A percentile compares a stretch with the other conserved stretches of the same genome.
Conservation (phyloP, 2,888 invertebrate genomes). For the Agonopterix subpropinquella region DNA sequence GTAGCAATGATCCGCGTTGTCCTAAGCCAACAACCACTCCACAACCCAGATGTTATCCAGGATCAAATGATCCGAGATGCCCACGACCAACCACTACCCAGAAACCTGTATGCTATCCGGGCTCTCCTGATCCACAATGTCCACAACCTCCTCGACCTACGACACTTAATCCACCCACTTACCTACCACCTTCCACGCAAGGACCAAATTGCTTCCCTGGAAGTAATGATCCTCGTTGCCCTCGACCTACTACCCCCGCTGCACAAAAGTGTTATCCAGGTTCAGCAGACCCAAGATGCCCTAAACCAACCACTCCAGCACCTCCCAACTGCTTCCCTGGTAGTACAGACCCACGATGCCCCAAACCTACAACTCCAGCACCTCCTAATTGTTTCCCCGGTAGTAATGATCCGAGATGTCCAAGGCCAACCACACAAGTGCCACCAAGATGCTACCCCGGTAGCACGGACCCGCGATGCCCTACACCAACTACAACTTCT, state of each 20-base stretch:
- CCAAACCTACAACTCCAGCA: slow-evolving; percentile 13
- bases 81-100: slow-evolving; percentile 23
- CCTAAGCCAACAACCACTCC: slow-evolving; percentile 15
- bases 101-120: slow-evolving; percentile 27
- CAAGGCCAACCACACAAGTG: slow-evolving; percentile 13
- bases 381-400: slow-evolving; percentile 21
- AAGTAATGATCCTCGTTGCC: slow-evolving; percentile 24
- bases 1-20: slow-evolving; percentile 35
- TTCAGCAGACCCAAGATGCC: slow-evolving; percentile 25
- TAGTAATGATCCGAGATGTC: slow-evolving; percentile 31
- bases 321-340: slow-evolving; percentile 21
- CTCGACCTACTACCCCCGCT: slow-evolving; percentile 20
- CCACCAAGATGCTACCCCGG: slow-evolving; percentile 17
- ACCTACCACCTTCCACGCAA: slow-evolving; percentile 15
- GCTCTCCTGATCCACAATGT: slow-evolving; percentile 42
- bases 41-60: slow-evolving; percentile 20
- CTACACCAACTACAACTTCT: slow-evolving; percentile 11
- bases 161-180: slow-evolving; percentile 14
- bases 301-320: slow-evolving; percentile 20
- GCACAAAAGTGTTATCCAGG: slow-evolving; percentile 21
- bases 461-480: slow-evolving; percentile 26
- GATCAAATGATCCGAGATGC: slow-evolving; percentile 29
- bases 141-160: slow-evolving; percentile 34
- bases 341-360: slow-evolving; percentile 25
- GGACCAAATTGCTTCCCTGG: slow-evolving; percentile 30